Evolutionary conservation across 2,888 invertebrate species (phyloP).

Genomic region (Tinea semifulvella): DNA sequence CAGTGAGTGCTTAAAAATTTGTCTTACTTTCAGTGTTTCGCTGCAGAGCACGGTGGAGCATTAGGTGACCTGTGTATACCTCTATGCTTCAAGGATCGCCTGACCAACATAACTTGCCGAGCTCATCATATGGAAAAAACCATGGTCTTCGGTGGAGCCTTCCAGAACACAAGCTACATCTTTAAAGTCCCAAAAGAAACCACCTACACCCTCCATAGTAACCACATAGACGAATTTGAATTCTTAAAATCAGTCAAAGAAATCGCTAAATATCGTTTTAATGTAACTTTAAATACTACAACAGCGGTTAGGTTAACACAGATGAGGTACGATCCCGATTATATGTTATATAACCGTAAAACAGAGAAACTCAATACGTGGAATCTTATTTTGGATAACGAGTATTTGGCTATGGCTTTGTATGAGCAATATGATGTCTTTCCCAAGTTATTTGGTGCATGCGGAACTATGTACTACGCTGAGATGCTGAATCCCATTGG

Average conservation of each 20-base stretch:
- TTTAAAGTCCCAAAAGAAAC: slow-evolving; percentile 61
- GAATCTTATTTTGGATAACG: slow-evolving; percentile 71
- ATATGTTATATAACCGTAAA: slow-evolving; percentile 36
- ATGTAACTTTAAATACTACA: slow-evolving; percentile 55
- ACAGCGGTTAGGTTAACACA: slow-evolving; percentile 52
- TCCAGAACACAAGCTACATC: slow-evolving; percentile 64
- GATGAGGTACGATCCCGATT: slow-evolving; percentile 49
- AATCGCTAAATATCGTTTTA: slow-evolving; percentile 59
- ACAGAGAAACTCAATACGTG: slow-evolving; percentile 70
- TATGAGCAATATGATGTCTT: slow-evolving; percentile 70
- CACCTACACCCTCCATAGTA: neutral
- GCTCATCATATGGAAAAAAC: slow-evolving; percentile 70
- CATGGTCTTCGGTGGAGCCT: slow-evolving; percentile 67
- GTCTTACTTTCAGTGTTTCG: slow-evolving; percentile 69
- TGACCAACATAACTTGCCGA: slow-evolving; percentile 67
- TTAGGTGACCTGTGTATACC: slow-evolving; percentile 71
- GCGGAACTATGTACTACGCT: slow-evolving; percentile 72
- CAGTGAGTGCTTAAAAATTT: too few relatives aligned
- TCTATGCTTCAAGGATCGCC: slow-evolving; percentile 62
- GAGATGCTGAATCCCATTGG: slow-evolving; percentile 69
- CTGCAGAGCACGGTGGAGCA: slow-evolving; percentile 58
- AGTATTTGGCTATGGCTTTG: slow-evolving; percentile 69
- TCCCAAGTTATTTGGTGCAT: slow-evolving; percentile 72
- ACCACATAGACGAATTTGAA: slow-evolving; percentile 50
- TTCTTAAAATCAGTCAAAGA: slow-evolving; percentile 59